These are phyloP conservation scores for Camponotus pennsylvanicus DNA, from an alignment of 1,140 invertebrate genomes.

Conservation along the genomic window DNA sequence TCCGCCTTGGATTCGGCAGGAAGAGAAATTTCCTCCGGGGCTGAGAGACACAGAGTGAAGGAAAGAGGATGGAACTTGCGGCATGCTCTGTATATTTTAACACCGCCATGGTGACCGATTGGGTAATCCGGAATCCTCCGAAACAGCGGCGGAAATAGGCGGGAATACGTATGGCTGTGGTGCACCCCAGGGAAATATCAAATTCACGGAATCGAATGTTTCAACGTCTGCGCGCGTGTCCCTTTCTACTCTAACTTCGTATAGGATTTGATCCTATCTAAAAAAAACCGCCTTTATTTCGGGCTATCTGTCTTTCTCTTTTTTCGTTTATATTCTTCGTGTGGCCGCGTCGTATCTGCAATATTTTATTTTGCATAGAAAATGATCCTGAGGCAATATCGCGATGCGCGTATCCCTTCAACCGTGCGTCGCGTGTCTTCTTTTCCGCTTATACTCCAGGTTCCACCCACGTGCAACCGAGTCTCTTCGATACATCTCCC, in stretches of 20 bases:
- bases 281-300: background rate
- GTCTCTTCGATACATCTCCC: constrained; percentile 6
- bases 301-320: background rate
- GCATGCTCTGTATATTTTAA: constrained; percentile 54
- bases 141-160: constrained; percentile 45
- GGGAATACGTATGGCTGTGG: constrained; percentile 46
- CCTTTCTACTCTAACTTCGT: constrained; percentile 37
- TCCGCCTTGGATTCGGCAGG: constrained; percentile 6
- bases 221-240: constrained; percentile 43
- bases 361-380: constrained; percentile 70
- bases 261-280: background rate
- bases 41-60: background rate
- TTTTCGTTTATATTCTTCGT: background rate
- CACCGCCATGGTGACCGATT: constrained; percentile 52
- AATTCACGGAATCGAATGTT: constrained; percentile 64
- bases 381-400: constrained; percentile 64
- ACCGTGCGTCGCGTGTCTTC: constrained; percentile 16
- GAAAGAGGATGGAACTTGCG: constrained; percentile 3
- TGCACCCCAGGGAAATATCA: constrained; percentile 63
- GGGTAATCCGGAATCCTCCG: constrained; percentile 45
- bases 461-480: constrained; percentile 55
- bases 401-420: constrained; percentile 48
- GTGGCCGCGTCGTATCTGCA: constrained; percentile 46
- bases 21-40: background rate
- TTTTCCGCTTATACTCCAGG: background rate